These are phyloP conservation scores for Pseudorhombus dupliciocellatus DNA, from an alignment of 2,113 vertebrate genomes.

Conservation along the genomic window DNA sequence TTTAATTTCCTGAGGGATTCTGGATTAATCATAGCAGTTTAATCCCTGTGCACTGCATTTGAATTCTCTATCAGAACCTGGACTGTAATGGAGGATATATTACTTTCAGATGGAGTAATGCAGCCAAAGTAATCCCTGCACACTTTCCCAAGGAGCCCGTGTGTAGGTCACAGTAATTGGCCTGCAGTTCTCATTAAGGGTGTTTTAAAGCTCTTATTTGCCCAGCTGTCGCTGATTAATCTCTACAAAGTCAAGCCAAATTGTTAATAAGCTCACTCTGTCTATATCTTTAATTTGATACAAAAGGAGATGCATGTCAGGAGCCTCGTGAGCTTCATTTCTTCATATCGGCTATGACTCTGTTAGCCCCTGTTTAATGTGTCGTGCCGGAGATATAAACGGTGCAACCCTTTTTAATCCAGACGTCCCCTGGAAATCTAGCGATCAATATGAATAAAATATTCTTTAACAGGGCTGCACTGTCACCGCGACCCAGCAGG, in stretches of 20 bases:
- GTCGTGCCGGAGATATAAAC: conserved; percentile 17
- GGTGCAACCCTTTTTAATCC: conserved; percentile 28
- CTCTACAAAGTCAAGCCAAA: conserved; percentile 67
- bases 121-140: conserved; percentile 67
- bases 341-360: conserved; percentile 27
- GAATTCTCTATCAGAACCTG: conserved; percentile 72
- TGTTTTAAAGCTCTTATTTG: conserved; percentile 70
- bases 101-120: conserved; percentile 68
- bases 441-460: conserved; percentile 52
- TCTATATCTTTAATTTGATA: conserved; percentile 36
- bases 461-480: conserved; percentile 33
- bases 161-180: conserved; percentile 75
- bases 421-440: conserved; percentile 27
- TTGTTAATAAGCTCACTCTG: conserved; percentile 52
- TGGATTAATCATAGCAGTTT: conserved; percentile 79
- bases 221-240: conserved; percentile 70
- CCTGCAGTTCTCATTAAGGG: conserved; percentile 62
- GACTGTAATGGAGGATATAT: conserved; percentile 70
- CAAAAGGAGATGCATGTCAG: conserved; percentile 34
- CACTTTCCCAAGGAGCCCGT: conserved; percentile 56
- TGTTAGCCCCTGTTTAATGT: conserved; percentile 30
- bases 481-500: conserved; percentile 27
- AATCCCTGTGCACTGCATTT: conserved; percentile 78
- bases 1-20: conserved; percentile 80
- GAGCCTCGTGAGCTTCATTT: conserved; percentile 49